Percentiles rank a stretch among this genome's conserved stretches.
Evolutionary conservation across 2,888 invertebrate genomes (phyloP).

Genomic region (Pristionchus japonicus): DNA sequence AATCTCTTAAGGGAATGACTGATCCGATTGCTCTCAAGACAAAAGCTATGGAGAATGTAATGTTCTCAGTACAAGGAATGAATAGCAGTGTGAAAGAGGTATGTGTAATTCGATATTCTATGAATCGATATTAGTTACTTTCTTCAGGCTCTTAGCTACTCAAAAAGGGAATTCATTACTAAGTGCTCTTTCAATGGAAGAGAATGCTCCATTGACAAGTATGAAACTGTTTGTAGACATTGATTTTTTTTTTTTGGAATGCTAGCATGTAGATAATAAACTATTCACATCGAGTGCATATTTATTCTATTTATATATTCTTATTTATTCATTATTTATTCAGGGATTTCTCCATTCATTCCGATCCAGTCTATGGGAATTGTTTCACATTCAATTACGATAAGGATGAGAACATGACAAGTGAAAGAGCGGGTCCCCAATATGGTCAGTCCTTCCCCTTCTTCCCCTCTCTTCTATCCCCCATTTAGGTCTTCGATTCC

Average conservation of each 20-base stretch:
- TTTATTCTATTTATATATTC: neutral
- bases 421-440: constrained; percentile 71
- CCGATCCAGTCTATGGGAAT: constrained; percentile 74
- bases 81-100: constrained; percentile 54
- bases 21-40: constrained; percentile 73
- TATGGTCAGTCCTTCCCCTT: constrained; percentile 61
- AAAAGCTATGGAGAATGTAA: constrained; percentile 72
- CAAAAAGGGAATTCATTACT: constrained; percentile 67
- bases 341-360: constrained; percentile 71
- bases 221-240: too few relatives aligned
- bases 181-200: constrained; percentile 74
- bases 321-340: neutral
- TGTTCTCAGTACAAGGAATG: constrained; percentile 72
- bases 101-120: neutral
- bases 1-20: constrained; percentile 61
- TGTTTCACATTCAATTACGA: constrained; percentile 73
- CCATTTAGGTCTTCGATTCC: constrained; percentile 66
- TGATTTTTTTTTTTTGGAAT: too few relatives aligned
- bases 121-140: neutral
- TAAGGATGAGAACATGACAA: constrained; percentile 61
- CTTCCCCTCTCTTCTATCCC: neutral
- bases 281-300: neutral
- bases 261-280: too few relatives aligned
- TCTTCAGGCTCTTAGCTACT: constrained; percentile 54
- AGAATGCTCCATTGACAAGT: constrained; percentile 72